Percentiles rank a stretch among this genome's conserved stretches.
Evolutionary conservation across 2,888 invertebrate species (phyloP).

Genomic region (Danaus chrysippus): DNA sequence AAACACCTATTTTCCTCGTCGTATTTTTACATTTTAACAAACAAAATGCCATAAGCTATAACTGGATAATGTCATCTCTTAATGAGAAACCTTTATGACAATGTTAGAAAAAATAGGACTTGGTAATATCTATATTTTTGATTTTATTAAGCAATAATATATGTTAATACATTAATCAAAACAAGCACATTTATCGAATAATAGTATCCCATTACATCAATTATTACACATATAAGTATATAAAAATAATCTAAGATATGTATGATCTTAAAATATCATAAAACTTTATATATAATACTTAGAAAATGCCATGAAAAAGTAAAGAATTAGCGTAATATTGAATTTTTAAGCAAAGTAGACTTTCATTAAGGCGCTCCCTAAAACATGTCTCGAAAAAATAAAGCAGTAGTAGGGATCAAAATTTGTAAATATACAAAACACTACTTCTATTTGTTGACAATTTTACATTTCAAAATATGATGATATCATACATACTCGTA

Average conservation of each 20-base stretch:
- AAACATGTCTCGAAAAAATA: neutral
- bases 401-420: neutral
- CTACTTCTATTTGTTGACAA: too few relatives aligned
- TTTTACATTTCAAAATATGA: too few relatives aligned
- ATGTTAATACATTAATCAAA: neutral
- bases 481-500: too few relatives aligned
- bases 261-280: neutral
- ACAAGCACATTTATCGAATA: neutral
- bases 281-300: neutral
- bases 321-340: slow-evolving; percentile 2
- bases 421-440: neutral
- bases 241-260: too few relatives aligned
- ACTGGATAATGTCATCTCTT: too few relatives aligned
- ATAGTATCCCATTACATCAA: neutral
- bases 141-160: neutral
- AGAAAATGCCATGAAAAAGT: neutral
- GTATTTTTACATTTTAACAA: too few relatives aligned
- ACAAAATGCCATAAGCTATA: too few relatives aligned
- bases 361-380: neutral
- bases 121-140: neutral
- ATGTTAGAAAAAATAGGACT: neutral
- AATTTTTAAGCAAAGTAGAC: neutral
- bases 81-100: too few relatives aligned
- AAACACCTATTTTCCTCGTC: too few relatives aligned
- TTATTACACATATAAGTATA: too few relatives aligned